These are phyloP conservation scores for Conger conger DNA, from an alignment of 2,113 vertebrate species.

Conservation along the genomic window DNA sequence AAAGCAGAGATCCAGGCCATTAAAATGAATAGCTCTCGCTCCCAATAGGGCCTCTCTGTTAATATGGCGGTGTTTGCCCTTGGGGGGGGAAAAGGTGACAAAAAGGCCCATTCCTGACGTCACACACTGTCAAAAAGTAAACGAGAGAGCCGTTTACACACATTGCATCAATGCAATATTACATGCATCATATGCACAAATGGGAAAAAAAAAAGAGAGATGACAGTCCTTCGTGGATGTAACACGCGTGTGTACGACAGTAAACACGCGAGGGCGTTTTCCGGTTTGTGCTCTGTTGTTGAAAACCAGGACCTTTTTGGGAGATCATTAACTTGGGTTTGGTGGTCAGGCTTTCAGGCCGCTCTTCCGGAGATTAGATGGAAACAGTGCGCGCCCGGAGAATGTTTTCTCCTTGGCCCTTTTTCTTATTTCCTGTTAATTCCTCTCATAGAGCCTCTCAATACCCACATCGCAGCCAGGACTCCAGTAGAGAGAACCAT, in stretches of 20 bases:
- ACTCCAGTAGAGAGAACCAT: conserved; percentile 11
- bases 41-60: background rate
- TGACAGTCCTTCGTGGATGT: background rate
- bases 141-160: background rate
- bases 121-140: background rate
- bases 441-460: background rate
- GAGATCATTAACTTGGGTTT: background rate
- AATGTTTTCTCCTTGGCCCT: background rate
- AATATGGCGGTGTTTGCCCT: background rate
- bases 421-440: background rate
- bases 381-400: background rate
- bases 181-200: background rate
- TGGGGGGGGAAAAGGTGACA: background rate
- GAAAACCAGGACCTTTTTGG: background rate
- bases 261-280: background rate
- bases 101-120: background rate
- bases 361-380: background rate
- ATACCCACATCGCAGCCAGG: background rate
- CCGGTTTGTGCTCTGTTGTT: background rate
- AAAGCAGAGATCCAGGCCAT: background rate
- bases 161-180: background rate
- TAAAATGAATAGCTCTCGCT: background rate
- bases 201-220: background rate
- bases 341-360: background rate
- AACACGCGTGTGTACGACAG: background rate